phyloP scores from a whole-genome alignment of 2,113 vertebrate species.

The Polypterus bichir region DNA sequence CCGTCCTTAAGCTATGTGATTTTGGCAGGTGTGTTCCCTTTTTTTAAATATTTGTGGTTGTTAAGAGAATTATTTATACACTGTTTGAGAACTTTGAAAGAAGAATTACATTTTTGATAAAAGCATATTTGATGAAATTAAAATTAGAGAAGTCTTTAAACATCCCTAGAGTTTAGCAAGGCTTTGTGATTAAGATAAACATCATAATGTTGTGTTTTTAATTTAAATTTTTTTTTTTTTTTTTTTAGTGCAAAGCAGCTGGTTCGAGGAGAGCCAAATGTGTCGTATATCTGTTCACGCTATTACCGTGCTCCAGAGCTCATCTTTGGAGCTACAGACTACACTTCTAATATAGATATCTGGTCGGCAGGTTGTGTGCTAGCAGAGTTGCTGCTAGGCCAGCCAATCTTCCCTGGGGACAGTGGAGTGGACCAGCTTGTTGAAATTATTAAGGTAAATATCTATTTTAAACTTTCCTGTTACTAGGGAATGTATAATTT shows the following conservation, averaged over 20 bases:
- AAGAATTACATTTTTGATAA: too few species aligned
- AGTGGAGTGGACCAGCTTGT: constrained; percentile 88
- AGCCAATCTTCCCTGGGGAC: constrained; percentile 85
- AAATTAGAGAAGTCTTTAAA: too few species aligned
- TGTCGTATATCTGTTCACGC: constrained; percentile 89
- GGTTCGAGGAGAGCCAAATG: constrained; percentile 81
- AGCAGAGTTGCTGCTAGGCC: constrained; percentile 75
- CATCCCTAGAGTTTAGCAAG: too few species aligned
- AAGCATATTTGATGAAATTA: too few species aligned
- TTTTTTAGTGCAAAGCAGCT: constrained; percentile 71
- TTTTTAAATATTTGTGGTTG: too few species aligned
- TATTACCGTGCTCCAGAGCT: constrained; percentile 87
- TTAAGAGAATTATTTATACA: too few species aligned
- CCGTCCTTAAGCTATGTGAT: constrained; percentile 84
- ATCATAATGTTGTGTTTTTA: too few species aligned
- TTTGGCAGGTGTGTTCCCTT: constrained; percentile 67
- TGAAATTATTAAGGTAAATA: constrained; percentile 82
- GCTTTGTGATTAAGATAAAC: too few species aligned
- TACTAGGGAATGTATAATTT: too few species aligned
- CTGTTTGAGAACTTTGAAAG: too few species aligned
- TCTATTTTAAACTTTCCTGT: not conserved
- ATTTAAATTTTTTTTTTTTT: not conserved
- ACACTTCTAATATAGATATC: constrained; percentile 85
- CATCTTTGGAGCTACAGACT: constrained; percentile 87
- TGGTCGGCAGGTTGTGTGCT: constrained; percentile 86